These are phyloP conservation scores for Glaucomys volans DNA, from an alignment of 2,113 vertebrate species.

Conservation along the genomic window DNA sequence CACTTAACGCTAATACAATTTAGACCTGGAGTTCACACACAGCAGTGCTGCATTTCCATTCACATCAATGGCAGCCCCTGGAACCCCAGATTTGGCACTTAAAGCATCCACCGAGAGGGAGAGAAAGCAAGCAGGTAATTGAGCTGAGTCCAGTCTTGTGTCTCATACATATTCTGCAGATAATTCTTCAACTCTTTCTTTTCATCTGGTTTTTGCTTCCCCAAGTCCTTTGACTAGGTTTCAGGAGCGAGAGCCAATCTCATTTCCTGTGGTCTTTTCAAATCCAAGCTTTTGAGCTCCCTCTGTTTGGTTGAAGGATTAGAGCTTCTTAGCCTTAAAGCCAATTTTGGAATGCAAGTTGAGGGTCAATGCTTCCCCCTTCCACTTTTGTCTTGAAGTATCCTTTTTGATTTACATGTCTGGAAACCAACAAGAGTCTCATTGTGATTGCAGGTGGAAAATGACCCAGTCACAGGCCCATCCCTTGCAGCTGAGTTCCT, in stretches of 20 bases:
- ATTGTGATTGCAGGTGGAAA: background rate
- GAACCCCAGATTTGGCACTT: background rate
- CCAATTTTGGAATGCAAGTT: slow-evolving; percentile 75
- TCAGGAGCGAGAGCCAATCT: slow-evolving; percentile 63
- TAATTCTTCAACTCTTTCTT: slow-evolving; percentile 76
- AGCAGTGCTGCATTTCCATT: background rate
- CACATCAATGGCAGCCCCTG: background rate
- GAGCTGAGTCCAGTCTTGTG: background rate
- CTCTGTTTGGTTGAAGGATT: slow-evolving; percentile 81
- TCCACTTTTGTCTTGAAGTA: slow-evolving; percentile 19
- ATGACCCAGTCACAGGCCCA: background rate
- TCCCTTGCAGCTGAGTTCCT: background rate
- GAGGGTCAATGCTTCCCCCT: slow-evolving; percentile 43
- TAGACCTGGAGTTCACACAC: slow-evolving; percentile 8
- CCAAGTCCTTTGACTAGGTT: slow-evolving; percentile 60
- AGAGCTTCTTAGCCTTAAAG: slow-evolving; percentile 78
- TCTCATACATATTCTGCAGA: slow-evolving; percentile 38
- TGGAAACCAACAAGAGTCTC: slow-evolving; percentile 30
- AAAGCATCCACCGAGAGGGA: background rate
- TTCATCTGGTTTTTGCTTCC: slow-evolving; percentile 77
- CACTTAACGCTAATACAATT: slow-evolving; percentile 53
- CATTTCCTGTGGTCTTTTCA: slow-evolving; percentile 79
- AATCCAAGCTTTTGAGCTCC: slow-evolving; percentile 72
- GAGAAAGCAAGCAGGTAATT: background rate
- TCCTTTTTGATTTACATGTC: slow-evolving; percentile 34